Conservation (phyloP, 2,113 vertebrate genomes). For the Oxygymnocypris stewartii region DNA sequence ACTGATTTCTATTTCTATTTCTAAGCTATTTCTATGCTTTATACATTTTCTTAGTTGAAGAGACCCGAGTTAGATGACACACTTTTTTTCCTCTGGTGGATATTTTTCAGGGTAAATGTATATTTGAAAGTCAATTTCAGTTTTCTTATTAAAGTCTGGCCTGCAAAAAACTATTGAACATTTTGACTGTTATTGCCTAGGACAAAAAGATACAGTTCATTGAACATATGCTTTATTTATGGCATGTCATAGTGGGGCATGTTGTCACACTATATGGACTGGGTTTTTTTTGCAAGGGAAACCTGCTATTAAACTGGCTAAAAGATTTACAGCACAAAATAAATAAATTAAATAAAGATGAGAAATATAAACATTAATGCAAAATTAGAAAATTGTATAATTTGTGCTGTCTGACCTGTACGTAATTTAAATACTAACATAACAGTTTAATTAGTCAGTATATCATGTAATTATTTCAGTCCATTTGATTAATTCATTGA, state of each 20-base stretch:
- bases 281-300: not conserved
- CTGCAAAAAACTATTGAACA: slow-evolving; percentile 1
- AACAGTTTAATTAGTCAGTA: too few species aligned
- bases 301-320: too few species aligned
- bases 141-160: slow-evolving; percentile 7
- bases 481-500: too few species aligned
- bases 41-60: not conserved
- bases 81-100: not conserved
- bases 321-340: not conserved
- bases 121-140: slow-evolving; percentile 28
- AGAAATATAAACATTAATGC: too few species aligned
- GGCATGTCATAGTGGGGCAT: not conserved
- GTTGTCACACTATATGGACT: not conserved
- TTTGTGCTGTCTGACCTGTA: not conserved
- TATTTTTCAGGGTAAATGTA: not conserved
- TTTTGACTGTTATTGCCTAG: not conserved
- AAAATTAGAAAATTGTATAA: not conserved
- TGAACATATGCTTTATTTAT: slow-evolving; percentile 13
- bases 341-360: not conserved
- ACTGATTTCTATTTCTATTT: too few species aligned
- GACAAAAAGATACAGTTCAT: not conserved
- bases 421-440: not conserved
- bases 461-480: too few species aligned
- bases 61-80: not conserved
- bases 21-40: too few species aligned